phyloP scores from a whole-genome alignment of 1,140 invertebrate genomes.

The Caenorhabditis brenneri region DNA sequence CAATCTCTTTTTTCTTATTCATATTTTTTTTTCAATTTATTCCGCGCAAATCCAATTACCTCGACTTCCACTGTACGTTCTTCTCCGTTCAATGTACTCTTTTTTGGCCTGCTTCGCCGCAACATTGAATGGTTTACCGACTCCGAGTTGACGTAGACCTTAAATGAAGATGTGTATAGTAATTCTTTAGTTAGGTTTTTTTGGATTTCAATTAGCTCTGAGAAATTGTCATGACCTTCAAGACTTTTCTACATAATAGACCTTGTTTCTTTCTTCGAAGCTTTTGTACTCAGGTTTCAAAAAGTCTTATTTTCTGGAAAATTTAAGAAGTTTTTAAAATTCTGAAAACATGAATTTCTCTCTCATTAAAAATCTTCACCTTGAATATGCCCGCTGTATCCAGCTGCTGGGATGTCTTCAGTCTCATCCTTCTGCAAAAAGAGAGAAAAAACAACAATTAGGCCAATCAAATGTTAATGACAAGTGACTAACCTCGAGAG shows the following conservation, averaged over 20 bases:
- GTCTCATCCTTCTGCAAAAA: constrained; percentile 44
- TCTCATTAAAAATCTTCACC: not conserved
- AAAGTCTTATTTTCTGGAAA: too few relatives aligned
- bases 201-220: too few relatives aligned
- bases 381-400: constrained; percentile 54
- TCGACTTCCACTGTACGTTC: constrained; percentile 47
- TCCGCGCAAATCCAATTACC: constrained; percentile 37
- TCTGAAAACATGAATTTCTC: not conserved
- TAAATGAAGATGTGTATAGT: not conserved
- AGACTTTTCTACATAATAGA: too few relatives aligned
- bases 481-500: not conserved
- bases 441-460: not conserved
- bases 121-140: constrained; percentile 50
- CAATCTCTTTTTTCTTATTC: not conserved
- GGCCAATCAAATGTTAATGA: not conserved
- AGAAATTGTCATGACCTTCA: too few relatives aligned
- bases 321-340: not conserved
- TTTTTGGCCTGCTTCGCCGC: constrained; percentile 52
- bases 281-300: too few relatives aligned
- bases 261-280: too few relatives aligned
- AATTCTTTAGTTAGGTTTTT: not conserved
- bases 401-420: constrained; percentile 49
- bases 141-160: constrained; percentile 50
- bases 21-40: not conserved
- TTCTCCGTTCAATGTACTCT: constrained; percentile 46